Evolutionary conservation across 2,113 vertebrate genomes (phyloP), one percentile per base, ranked within the genome.

Genomic region (Chitala chitala): DNA sequence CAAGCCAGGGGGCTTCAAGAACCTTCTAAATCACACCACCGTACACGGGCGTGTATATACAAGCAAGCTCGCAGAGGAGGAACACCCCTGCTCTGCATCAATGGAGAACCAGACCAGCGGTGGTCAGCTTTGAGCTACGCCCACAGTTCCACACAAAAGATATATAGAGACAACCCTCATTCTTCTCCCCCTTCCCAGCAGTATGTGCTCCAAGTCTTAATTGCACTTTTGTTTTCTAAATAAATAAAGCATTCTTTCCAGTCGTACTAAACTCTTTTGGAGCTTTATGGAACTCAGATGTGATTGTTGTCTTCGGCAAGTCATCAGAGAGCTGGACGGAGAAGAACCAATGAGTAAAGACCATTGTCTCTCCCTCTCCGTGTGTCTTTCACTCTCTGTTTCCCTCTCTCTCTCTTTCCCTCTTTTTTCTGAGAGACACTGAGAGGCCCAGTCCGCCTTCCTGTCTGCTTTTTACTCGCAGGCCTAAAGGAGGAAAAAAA

Each of bases 221-320:
- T 76, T 73, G 51, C 73, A 68, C 72, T 72, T 53, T 78, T 73
- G 72, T 78, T 77, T 77, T 59, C 63, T 70, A 81, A 81, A 75
- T 78, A 78, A 77, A 72, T 75, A 61, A 50, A 31, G 61, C 61
- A 78, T 65, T 71, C 58, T 58, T 80, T 78, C 74, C 79, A 74
- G 68, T 53, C 61, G 26, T 65, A 42, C 55, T 22, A 53, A 59
- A 68, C 69, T 61, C n/a, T 48, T 70, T 73, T 64, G 42, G 61
- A 48, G 53, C 71, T 36, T 8, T 13, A 71, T 75, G 78, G 63
- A 75, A 58, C 51, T 66, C 56, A 74, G 64, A 80, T 71, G 58
- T 77, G 74, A 78, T 69, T 42, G 36, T 59, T 26, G 75, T 73
- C 64, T 51, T 50, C 36, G 5, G 22, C 53, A 31, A 71, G 71